Conservation (phyloP, 2,113 vertebrate species). For the Hypanus sabinus region DNA sequence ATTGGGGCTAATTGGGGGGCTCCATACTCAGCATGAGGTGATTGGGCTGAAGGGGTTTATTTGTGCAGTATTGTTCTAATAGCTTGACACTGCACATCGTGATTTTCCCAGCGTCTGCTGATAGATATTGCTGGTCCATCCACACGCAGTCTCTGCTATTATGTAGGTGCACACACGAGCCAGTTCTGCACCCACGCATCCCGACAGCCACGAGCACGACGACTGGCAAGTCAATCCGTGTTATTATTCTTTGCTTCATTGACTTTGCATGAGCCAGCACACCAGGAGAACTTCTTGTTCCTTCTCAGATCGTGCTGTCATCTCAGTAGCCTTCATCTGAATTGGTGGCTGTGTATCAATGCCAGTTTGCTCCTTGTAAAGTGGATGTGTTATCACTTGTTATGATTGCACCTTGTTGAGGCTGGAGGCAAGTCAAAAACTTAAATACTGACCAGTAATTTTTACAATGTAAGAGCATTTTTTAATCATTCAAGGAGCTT, state of each 20-base stretch:
- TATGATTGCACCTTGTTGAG: background rate
- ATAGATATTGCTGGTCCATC: too few relatives aligned
- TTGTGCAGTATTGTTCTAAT: too few relatives aligned
- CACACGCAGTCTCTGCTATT: background rate
- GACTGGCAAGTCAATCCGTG: background rate
- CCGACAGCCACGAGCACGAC: background rate
- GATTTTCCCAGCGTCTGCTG: too few relatives aligned
- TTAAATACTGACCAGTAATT: too few relatives aligned
- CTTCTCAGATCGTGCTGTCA: background rate
- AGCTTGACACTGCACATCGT: too few relatives aligned
- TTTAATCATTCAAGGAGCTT: too few relatives aligned
- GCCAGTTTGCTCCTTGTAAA: background rate
- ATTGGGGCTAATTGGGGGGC: too few relatives aligned
- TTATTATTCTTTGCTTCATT: background rate
- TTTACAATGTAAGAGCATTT: too few relatives aligned
- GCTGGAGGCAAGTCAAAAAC: too few relatives aligned
- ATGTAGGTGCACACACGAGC: background rate
- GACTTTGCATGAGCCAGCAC: background rate
- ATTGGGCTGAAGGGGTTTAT: too few relatives aligned
- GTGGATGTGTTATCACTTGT: background rate
- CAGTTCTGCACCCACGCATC: background rate
- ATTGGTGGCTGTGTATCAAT: background rate
- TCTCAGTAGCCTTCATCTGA: background rate
- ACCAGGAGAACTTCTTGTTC: background rate
- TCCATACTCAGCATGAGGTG: too few relatives aligned